Evolutionary conservation across 2,113 vertebrate species (phyloP).

Genomic region (Silurus asotus): DNA sequence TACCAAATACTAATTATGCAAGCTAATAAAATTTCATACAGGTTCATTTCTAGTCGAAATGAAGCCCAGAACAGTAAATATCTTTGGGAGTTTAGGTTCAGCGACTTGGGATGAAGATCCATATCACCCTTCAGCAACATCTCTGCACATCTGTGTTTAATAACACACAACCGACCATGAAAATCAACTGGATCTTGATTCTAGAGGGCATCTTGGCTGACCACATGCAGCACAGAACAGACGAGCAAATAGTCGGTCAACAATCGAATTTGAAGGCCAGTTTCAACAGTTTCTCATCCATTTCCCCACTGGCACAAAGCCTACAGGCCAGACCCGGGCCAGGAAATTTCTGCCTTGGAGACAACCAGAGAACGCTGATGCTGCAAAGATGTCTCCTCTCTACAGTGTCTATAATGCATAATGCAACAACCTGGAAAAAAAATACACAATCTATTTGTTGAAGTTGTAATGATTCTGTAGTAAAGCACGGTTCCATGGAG

Average conservation of each 20-base stretch:
- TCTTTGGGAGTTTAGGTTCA: neutral
- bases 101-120: neutral
- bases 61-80: conserved; percentile 14
- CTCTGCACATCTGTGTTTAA: neutral
- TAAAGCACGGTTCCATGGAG: neutral
- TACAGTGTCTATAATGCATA: conserved; percentile 19
- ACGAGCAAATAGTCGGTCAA: conserved; percentile 29
- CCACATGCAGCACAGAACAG: conserved; percentile 8
- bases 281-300: conserved; percentile 38
- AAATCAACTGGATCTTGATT: neutral
- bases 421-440: conserved; percentile 11
- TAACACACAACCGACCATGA: conserved; percentile 4
- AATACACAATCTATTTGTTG: neutral
- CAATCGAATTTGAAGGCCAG: neutral
- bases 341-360: conserved; percentile 25
- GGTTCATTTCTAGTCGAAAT: conserved; percentile 7
- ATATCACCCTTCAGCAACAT: neutral
- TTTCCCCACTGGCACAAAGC: conserved; percentile 39
- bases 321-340: conserved; percentile 22
- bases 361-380: conserved; percentile 37
- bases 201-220: neutral
- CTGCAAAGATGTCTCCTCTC: conserved; percentile 33
- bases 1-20: conserved; percentile 23
- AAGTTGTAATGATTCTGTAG: neutral
- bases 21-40: neutral